Base-by-base conservation (phyloP, 2,797 vertebrate species). In the Diplodus sargus region DNA sequence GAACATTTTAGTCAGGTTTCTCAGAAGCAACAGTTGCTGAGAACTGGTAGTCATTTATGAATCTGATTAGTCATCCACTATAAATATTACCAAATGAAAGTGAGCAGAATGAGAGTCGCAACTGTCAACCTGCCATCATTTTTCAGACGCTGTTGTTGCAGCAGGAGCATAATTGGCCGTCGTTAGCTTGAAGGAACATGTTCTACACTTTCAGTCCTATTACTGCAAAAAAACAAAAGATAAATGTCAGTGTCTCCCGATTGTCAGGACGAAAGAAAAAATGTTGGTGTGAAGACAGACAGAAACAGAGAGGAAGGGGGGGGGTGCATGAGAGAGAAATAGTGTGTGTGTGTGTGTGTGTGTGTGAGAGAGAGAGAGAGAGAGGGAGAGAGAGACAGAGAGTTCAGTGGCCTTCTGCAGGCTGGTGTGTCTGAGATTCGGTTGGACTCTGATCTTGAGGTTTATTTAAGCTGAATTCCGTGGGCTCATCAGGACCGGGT, bases 401-500 rank as follows among this genome's bases (percentile, higher is more conserved):
- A 82, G 87, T 91, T 90, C 85, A 90, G 85, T 89, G 90, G 87
- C 86, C 85, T 81, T 91, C 85, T 76, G 85, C 86, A 87, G 87
- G 61, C 86, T 83, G 83, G 84, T 88, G 90, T 82, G 90, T 91
- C 83, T 90, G 91, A 93, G 87, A 90, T 90, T 92, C 62, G 78
- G 86, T 87, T 75, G 78, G 90, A 91, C 91, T 92, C 91, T 92
- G 93, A 94, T 93, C 94, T 94, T 94, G 93, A 94, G 91, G 94
- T 95, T 94, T 95, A 93, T 94, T 95, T 94, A 95, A 93, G 93
- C 93, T 92, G 92, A 94, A 95, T 95, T 95, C 93, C 93, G 85
- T 90, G 90, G 92, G 93, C 92, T 95, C 94, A 94, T 94, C 92
- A 92, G 92, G 91, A 91, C 91, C 84, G 90, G 71, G 91, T 93